Base-by-base conservation (phyloP, 2,113 vertebrate genomes). In the Sceloporus tristichus region DNA sequence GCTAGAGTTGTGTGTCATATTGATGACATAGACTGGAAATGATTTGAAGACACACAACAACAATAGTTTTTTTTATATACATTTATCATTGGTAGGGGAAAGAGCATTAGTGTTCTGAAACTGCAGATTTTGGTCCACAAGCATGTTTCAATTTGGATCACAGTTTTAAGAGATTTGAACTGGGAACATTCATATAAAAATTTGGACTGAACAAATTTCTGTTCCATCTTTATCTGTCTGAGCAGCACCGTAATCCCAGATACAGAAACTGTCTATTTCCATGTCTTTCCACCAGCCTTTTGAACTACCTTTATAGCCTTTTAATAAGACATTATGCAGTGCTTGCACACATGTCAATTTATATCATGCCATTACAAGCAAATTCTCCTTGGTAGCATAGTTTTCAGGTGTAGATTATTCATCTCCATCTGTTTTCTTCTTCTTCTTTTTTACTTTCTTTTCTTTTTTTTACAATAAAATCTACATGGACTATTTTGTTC, bases 401-500 rank as follows among this genome's bases (percentile, higher is more conserved):
- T 76, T 76, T 59, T 75, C 77, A 89, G 34, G 11, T 76, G 13
- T 79, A 59, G 23, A 0, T 66, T 70, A 4, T 81, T 40, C 34
- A 38, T 89, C 81, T 53, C 85, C 65, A 42, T 18, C 27, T 84
- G 68, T 25, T 85, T 82, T 19, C 13, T 40, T 34, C 34, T 34
- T 34, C 34, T 34, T 34, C n/a, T 34, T 34, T 34, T 34, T 34
- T 34, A 34, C 34, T 34, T 34, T 34, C 34, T 34, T 34, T 34
- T 34, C 34, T 34, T 34, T 8, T 75, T 48, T 70, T 9, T 2
- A 14, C 23, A 25, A 5, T 34, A 71, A 9, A 82, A 38, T 83
- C 79, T 82, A 53, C 38, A 2, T 2, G 76, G 66, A 29, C 1
- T 84, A 90, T 91, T 34, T 65, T 90, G 34, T 82, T 90, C n/a